Percentiles rank a stretch among this genome's conserved stretches.
Evolutionary conservation across 2,113 vertebrate species (phyloP).

Genomic region (Pedetes capensis): DNA sequence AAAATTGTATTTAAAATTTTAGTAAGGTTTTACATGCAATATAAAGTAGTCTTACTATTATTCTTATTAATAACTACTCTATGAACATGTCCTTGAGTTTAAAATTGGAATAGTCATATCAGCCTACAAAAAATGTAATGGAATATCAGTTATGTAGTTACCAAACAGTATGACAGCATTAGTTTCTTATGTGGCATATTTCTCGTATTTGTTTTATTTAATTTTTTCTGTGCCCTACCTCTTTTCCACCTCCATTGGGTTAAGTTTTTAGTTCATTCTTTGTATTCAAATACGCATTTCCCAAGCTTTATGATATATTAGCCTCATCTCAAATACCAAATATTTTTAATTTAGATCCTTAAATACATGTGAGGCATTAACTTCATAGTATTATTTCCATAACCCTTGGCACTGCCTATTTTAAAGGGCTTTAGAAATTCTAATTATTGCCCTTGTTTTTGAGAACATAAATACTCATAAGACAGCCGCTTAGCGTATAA

Average conservation of each 20-base stretch:
- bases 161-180: background rate
- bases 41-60: background rate
- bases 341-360: conserved; percentile 21
- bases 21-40: background rate
- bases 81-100: background rate
- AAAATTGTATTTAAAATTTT: background rate
- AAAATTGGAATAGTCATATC: conserved; percentile 3
- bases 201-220: background rate
- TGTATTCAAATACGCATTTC: background rate
- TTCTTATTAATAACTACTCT: background rate
- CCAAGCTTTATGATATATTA: background rate
- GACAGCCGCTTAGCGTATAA: background rate
- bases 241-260: background rate
- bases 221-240: background rate
- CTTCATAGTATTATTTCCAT: background rate
- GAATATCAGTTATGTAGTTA: background rate
- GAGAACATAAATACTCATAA: conserved; percentile 30
- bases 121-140: background rate
- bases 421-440: conserved; percentile 16
- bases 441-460: conserved; percentile 17
- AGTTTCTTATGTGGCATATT: background rate
- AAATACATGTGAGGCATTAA: conserved; percentile 2
- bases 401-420: conserved; percentile 12
- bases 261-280: background rate
- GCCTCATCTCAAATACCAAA: background rate